A percentile compares a stretch with the other conserved stretches of the same genome.
These are phyloP conservation scores for Eurypyga helias DNA, from an alignment of 2,113 vertebrate genomes.

Conservation along the genomic window DNA sequence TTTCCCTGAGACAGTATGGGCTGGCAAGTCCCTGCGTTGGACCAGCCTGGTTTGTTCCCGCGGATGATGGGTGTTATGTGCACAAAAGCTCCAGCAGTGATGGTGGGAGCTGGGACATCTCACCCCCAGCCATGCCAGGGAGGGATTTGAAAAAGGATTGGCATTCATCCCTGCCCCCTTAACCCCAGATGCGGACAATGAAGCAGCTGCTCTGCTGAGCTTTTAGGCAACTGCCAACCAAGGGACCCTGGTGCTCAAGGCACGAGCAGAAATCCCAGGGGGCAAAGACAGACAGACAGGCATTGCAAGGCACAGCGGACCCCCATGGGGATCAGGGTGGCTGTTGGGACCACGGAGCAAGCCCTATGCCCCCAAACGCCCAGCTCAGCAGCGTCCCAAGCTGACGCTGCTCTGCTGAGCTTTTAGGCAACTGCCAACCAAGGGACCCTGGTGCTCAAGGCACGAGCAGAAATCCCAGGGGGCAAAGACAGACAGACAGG, in stretches of 20 bases:
- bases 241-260: neutral
- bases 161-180: neutral
- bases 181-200: fast-evolving
- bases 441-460: neutral
- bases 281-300: neutral
- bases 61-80: fast-evolving
- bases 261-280: neutral
- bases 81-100: neutral
- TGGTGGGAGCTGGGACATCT: neutral
- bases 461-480: neutral
- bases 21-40: neutral
- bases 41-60: neutral
- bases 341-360: neutral
- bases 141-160: neutral
- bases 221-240: neutral
- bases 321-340: neutral
- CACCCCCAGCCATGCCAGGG: neutral
- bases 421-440: neutral
- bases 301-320: neutral
- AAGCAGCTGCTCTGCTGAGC: neutral
- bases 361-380: neutral
- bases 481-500: neutral
- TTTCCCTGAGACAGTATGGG: neutral
- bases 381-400: fast-evolving
- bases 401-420: neutral